A percentile compares a stretch with the other conserved stretches of the same genome.
Conservation (phyloP, 2,888 invertebrate species). For the Macrostomum cliftonense region DNA sequence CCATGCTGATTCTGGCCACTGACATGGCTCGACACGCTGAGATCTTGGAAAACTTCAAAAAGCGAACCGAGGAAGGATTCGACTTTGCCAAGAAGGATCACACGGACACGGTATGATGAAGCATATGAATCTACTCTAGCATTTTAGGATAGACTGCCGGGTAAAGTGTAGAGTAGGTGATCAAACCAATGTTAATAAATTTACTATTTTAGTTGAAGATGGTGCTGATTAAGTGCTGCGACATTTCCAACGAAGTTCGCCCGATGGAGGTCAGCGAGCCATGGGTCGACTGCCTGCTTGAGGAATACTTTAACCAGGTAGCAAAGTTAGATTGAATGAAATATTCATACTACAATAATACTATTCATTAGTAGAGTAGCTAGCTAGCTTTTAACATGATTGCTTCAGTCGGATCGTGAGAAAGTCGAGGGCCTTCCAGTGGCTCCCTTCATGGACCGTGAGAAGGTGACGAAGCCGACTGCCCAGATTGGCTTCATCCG, state of each 20-base stretch:
- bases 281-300: slow-evolving; percentile 38
- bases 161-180: no score
- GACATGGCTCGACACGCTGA: slow-evolving; percentile 37
- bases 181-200: no score
- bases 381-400: not conserved
- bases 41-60: slow-evolving; percentile 32
- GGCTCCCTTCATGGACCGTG: slow-evolving; percentile 39
- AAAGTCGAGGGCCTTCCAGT: slow-evolving; percentile 37
- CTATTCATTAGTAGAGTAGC: not conserved
- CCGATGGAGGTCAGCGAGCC: slow-evolving; percentile 37
- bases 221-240: slow-evolving; percentile 39
- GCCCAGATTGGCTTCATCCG: slow-evolving; percentile 39
- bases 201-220: slow-evolving; percentile 39
- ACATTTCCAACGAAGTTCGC: slow-evolving; percentile 38
- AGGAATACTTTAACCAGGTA: slow-evolving; percentile 40
- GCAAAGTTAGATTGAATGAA: no score
- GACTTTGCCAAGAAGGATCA: slow-evolving; percentile 28
- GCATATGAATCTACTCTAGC: not conserved
- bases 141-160: not conserved
- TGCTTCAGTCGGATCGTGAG: slow-evolving; percentile 33
- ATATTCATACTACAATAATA: not conserved
- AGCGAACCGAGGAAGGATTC: slow-evolving; percentile 22
- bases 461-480: slow-evolving; percentile 37
- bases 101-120: slow-evolving; percentile 22
- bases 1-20: slow-evolving; percentile 34